Percentiles rank a stretch among this genome's conserved stretches.
Evolutionary conservation across 2,797 vertebrate genomes (phyloP).

Genomic region (Mormyrus hasselquistii): DNA sequence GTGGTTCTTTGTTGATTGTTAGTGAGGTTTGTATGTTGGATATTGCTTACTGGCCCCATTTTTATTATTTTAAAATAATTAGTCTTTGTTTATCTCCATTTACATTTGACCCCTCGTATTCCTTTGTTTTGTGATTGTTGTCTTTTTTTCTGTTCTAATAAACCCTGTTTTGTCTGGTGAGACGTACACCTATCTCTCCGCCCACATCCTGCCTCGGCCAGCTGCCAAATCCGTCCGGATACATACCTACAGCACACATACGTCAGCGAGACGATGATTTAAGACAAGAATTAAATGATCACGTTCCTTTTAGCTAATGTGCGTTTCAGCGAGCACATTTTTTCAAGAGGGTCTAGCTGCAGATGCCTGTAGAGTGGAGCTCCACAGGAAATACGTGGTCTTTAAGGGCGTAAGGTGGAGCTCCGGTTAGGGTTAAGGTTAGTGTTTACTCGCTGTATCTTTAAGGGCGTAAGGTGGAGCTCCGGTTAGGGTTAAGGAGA

Average conservation of each 20-base stretch:
- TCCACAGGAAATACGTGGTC: no score
- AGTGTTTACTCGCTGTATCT: no score
- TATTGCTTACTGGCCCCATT: background rate
- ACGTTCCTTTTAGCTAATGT: background rate
- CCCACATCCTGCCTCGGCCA: background rate
- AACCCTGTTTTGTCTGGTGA: background rate
- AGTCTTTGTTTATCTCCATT: background rate
- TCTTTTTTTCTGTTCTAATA: background rate
- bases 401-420: no score
- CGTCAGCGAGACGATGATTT: background rate
- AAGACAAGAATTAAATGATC: background rate
- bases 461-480: no score
- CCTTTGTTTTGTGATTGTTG: background rate
- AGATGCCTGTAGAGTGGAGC: no score
- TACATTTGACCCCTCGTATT: background rate
- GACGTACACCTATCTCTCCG: background rate
- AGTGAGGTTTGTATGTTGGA: background rate
- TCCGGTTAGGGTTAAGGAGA: no score
- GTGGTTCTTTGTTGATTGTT: background rate
- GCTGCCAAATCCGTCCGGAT: background rate
- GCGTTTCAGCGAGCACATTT: background rate
- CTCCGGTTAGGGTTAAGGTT: no score
- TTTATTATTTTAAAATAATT: background rate
- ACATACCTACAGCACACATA: background rate
- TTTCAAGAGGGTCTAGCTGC: no score